Conservation (phyloP, 1,140 invertebrate genomes). For the Dinoponera quadriceps region DNA sequence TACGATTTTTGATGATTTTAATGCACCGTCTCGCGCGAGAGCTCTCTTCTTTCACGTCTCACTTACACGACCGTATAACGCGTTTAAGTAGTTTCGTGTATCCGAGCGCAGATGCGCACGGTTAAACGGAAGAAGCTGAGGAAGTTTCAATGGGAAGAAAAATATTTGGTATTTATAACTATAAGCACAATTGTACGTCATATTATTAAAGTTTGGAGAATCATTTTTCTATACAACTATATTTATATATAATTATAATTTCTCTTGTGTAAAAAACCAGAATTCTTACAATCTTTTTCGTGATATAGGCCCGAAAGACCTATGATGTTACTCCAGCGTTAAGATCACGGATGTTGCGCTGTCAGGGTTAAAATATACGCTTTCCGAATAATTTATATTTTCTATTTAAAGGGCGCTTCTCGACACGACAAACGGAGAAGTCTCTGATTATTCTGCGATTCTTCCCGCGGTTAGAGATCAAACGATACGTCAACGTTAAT, state of each 20-base stretch:
- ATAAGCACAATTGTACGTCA: too few relatives aligned
- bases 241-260: too few relatives aligned
- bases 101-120: background rate
- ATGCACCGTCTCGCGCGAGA: conserved; percentile 32
- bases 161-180: background rate
- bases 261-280: too few relatives aligned
- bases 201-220: too few relatives aligned
- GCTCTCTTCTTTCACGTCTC: conserved; percentile 27
- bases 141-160: background rate
- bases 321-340: too few relatives aligned
- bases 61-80: conserved; percentile 51
- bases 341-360: too few relatives aligned
- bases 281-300: too few relatives aligned
- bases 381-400: background rate
- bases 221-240: too few relatives aligned
- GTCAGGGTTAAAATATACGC: background rate
- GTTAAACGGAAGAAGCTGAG: background rate
- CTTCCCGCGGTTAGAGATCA: background rate
- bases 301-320: too few relatives aligned
- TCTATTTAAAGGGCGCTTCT: background rate
- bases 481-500: background rate
- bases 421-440: background rate
- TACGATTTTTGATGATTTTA: conserved; percentile 68
- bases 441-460: background rate
- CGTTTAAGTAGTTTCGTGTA: background rate